phyloP scores from a whole-genome alignment of 2,113 vertebrate genomes.

The Progne subis region DNA sequence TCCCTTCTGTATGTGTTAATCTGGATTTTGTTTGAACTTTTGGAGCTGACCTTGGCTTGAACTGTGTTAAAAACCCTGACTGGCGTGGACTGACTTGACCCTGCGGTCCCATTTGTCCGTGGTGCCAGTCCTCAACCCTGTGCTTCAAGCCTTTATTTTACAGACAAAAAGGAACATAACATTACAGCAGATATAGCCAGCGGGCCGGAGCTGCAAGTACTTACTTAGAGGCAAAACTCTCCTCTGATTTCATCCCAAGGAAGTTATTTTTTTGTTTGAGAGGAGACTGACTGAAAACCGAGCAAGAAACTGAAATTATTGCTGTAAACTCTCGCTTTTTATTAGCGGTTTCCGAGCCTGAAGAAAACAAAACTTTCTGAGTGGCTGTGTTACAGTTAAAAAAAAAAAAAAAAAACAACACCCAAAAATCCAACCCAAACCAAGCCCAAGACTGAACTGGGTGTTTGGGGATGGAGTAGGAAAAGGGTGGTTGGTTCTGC shows the following conservation, averaged over 20 bases:
- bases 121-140: conserved; percentile 22
- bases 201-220: neutral
- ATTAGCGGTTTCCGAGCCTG: conserved; percentile 53
- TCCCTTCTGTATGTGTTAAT: conserved; percentile 68
- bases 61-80: conserved; percentile 57
- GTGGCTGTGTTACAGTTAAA: neutral
- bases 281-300: conserved; percentile 31
- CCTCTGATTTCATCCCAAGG: conserved; percentile 47
- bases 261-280: neutral
- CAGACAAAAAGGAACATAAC: conserved; percentile 55
- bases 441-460: neutral
- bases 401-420: neutral
- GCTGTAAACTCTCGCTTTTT: conserved; percentile 34
- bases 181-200: conserved; percentile 32
- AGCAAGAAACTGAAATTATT: conserved; percentile 31
- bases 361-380: neutral
- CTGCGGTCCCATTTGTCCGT: neutral
- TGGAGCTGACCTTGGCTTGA: conserved; percentile 69
- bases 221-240: conserved; percentile 3
- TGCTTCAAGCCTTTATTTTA: conserved; percentile 40
- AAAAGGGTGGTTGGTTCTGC: conserved; percentile 23
- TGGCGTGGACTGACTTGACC: conserved; percentile 65
- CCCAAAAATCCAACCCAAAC: neutral
- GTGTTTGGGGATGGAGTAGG: neutral
- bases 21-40: conserved; percentile 70